Percentiles rank a stretch among this genome's conserved stretches.
These are phyloP conservation scores for Bellardia bayeri DNA, from an alignment of 2,888 invertebrate species.

Conservation along the genomic window DNA sequence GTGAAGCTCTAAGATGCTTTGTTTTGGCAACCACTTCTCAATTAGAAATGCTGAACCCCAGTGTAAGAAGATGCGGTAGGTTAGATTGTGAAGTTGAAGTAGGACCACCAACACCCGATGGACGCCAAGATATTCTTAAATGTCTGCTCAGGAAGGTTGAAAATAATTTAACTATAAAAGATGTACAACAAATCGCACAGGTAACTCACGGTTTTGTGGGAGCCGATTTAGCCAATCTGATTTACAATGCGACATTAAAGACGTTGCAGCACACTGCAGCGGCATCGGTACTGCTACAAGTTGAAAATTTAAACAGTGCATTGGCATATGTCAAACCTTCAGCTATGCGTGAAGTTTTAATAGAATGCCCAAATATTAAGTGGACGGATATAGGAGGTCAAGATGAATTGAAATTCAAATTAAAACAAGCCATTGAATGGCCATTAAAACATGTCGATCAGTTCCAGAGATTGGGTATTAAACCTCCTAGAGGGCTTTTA, in stretches of 20 bases:
- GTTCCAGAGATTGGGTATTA: slow-evolving; percentile 91
- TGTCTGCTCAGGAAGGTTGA: slow-evolving; percentile 87
- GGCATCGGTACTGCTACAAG: slow-evolving; percentile 72
- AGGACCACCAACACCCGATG: slow-evolving; percentile 88
- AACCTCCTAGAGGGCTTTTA: slow-evolving; percentile 94
- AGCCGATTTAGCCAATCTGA: slow-evolving; percentile 92
- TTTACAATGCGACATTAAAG: slow-evolving; percentile 89
- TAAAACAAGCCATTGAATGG: slow-evolving; percentile 97
- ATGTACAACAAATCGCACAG: slow-evolving; percentile 88
- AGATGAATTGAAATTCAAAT: slow-evolving; percentile 91
- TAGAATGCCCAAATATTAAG: slow-evolving; percentile 94
- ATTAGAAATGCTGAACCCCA: slow-evolving; percentile 89
- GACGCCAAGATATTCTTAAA: slow-evolving; percentile 88
- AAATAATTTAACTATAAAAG: slow-evolving; percentile 84
- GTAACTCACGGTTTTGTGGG: slow-evolving; percentile 96
- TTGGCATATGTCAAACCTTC: slow-evolving; percentile 91
- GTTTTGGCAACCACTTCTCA: slow-evolving; percentile 92
- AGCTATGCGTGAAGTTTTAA: slow-evolving; percentile 94
- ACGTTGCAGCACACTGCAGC: slow-evolving; percentile 82
- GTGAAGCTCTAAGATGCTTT: slow-evolving; percentile 86
- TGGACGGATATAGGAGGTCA: slow-evolving; percentile 98
- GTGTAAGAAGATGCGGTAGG: slow-evolving; percentile 89
- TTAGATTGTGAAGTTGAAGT: slow-evolving; percentile 93
- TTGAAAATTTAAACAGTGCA: slow-evolving; percentile 46
- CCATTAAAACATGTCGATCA: slow-evolving; percentile 94